Evolutionary conservation across 35 echinoderm and acorn worm genomes (phyloP), one percentile per base, ranked within the genome.

Genomic region (Ptychodera flava): DNA sequence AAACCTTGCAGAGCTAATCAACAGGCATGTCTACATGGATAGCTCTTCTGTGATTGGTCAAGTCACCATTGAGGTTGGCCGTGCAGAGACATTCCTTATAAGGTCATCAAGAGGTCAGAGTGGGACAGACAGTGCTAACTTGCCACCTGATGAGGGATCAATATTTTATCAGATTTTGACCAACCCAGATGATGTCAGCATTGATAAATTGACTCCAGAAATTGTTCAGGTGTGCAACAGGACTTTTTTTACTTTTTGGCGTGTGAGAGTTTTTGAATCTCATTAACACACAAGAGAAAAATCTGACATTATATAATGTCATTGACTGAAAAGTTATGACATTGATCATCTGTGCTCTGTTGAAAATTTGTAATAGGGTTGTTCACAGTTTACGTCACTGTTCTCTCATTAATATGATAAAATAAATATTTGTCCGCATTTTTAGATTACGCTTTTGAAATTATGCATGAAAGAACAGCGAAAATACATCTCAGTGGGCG

Each of bases 141-240:
- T 94, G 75, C 92, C 92, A 10, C 36, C 87, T 77, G 79, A 84
- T 35, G 86, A 86, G 31, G 93, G 93, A 37, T 91, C 93, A 10
- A 89, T 95, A 81, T 77, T 95, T 28, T 95, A 89, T 45, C 77
- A 80, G 34, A 1, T 95, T 16, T 81, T 95, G 31, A 85, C 32
- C 34, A 45, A 89, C 2, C 83, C 90, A 16, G 91, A 97, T 85
- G 83, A 35, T 2, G 81, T 94, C 31, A 90, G 92, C 75, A 79
- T 98, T 77, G 88, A 82, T 10, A 82, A 92, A 79, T 80, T 98
- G 78, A 94, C 95, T 16, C 77, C 89, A 0, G 95, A 98, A 16
- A 87, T 94, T 80, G 83, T 93, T n/a, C 93, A 94, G 88, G 95
- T 98, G n/a, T n/a, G n/a, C n/a, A n/a, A n/a, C n/a, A n/a, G n/a